A percentile compares a stretch with the other conserved stretches of the same genome.
These are phyloP conservation scores for Spinibarbus caldwelli DNA, from an alignment of 2,797 vertebrate genomes.

Conservation along the genomic window DNA sequence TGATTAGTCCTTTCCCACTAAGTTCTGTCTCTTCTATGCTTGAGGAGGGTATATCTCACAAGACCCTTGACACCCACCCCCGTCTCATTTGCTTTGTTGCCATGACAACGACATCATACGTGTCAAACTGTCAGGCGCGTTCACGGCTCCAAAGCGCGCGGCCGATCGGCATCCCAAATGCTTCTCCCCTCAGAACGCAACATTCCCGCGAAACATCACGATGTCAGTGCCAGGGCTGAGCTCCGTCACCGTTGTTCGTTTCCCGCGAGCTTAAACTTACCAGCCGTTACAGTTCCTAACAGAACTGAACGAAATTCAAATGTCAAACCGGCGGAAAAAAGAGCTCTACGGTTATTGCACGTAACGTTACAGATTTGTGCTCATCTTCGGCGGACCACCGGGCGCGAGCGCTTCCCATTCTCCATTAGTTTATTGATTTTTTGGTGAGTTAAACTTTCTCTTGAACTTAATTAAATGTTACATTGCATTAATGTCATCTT, in stretches of 20 bases:
- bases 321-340: neutral
- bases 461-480: neutral
- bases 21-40: constrained; percentile 37
- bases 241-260: neutral
- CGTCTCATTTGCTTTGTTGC: constrained; percentile 56
- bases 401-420: neutral
- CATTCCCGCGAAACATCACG: constrained; percentile 21
- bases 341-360: neutral
- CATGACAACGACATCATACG: constrained; percentile 71
- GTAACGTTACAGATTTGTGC: constrained; percentile 19
- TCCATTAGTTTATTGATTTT: constrained; percentile 21
- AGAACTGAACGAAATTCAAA: constrained; percentile 9
- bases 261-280: neutral
- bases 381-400: constrained; percentile 16
- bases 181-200: constrained; percentile 21
- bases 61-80: constrained; percentile 44
- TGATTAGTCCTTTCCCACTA: constrained; percentile 8
- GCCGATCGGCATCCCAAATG: constrained; percentile 40
- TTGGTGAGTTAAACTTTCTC: constrained; percentile 36
- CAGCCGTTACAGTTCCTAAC: neutral
- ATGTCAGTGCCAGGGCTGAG: neutral
- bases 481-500: neutral
- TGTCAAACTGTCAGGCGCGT: constrained; percentile 66
- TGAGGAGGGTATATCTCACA: constrained; percentile 52
- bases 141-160: constrained; percentile 56